A percentile compares a stretch with the other conserved stretches of the same genome.
Evolutionary conservation across 2,888 invertebrate species (phyloP).

Genomic region (Macaria notata): DNA sequence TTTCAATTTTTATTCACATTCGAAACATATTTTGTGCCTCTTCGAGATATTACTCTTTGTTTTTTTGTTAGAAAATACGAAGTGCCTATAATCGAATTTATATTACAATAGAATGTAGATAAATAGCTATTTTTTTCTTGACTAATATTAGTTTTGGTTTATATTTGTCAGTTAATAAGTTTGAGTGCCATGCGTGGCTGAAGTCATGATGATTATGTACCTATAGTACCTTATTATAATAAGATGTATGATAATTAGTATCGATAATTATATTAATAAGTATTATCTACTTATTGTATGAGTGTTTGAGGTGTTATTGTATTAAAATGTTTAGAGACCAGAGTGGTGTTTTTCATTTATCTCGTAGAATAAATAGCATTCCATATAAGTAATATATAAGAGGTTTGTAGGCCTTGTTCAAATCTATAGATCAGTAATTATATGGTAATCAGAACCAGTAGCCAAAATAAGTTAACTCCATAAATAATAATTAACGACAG

Average conservation of each 20-base stretch:
- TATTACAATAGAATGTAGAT: constrained; percentile 20
- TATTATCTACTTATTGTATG: constrained; percentile 72
- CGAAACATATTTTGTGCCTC: too few species aligned
- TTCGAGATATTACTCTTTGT: too few species aligned
- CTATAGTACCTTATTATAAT: constrained; percentile 33
- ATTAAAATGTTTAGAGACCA: constrained; percentile 65
- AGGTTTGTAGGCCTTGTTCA: too few species aligned
- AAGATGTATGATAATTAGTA: constrained; percentile 28
- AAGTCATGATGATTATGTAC: constrained; percentile 50
- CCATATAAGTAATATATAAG: too few species aligned
- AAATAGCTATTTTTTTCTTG: constrained; percentile 15
- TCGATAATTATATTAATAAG: constrained; percentile 56
- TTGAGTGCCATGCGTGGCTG: constrained; percentile 60
- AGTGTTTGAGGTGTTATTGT: constrained; percentile 63
- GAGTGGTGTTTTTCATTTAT: constrained; percentile 21
- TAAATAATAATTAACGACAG: too few species aligned
- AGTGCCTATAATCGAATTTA: constrained; percentile 55
- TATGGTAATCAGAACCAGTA: too few species aligned
- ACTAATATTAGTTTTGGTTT: background rate
- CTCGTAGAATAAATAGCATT: too few species aligned
- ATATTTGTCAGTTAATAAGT: too few species aligned
- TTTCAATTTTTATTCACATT: constrained; percentile 4
- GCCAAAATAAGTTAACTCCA: too few species aligned
- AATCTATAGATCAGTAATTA: too few species aligned
- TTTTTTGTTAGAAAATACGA: constrained; percentile 14